A percentile compares a stretch with the other conserved stretches of the same genome.
These are phyloP conservation scores for Dryobota labecula DNA, from an alignment of 2,888 invertebrate species.

Conservation along the genomic window DNA sequence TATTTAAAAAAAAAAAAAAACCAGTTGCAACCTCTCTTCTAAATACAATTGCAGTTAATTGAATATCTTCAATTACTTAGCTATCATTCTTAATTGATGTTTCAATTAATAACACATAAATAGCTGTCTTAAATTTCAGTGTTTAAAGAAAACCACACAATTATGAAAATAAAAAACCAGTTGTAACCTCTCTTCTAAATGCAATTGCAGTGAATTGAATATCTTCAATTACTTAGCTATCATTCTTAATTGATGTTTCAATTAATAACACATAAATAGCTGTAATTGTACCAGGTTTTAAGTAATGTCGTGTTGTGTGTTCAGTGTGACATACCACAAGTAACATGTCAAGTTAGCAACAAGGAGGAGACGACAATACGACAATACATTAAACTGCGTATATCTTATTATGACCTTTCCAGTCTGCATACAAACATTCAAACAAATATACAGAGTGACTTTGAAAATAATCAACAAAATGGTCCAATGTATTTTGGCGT, in stretches of 20 bases:
- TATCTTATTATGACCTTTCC: background rate
- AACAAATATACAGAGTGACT: background rate
- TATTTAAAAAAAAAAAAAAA: no score
- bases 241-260: constrained; percentile 17
- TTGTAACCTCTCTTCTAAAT: background rate
- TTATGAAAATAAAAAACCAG: background rate
- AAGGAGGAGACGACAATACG: background rate
- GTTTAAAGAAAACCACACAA: no score
- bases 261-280: constrained; percentile 12
- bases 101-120: constrained; percentile 19
- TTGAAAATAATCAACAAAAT: no score
- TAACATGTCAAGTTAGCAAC: constrained; percentile 45
- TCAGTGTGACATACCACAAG: constrained; percentile 68
- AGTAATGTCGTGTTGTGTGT: constrained; percentile 16
- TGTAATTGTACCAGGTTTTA: background rate
- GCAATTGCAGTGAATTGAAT: background rate
- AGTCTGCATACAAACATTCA: background rate
- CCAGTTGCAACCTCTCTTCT: background rate
- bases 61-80: constrained; percentile 17
- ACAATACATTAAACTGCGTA: background rate
- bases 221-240: constrained; percentile 16
- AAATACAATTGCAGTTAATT: background rate
- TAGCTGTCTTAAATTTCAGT: no score
- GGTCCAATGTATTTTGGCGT: no score
- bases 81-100: constrained; percentile 12